Evolutionary conservation across 2,113 vertebrate species (phyloP).

Genomic region (Paradisaea rubra): DNA sequence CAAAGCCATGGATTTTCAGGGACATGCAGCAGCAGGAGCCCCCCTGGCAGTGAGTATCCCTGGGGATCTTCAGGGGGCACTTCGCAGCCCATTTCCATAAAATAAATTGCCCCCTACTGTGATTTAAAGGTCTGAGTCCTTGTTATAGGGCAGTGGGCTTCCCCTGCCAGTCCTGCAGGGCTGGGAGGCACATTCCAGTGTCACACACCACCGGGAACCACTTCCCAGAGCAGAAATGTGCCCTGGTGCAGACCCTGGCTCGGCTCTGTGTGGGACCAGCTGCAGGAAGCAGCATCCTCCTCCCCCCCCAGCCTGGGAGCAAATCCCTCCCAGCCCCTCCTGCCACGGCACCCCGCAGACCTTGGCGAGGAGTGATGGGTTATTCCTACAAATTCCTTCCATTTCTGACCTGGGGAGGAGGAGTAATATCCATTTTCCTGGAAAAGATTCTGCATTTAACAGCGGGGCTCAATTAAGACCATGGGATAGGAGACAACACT

Average conservation of each 20-base stretch:
- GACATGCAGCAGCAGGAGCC: neutral
- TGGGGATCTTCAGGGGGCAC: neutral
- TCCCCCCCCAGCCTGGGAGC: neutral
- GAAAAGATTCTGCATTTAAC: neutral
- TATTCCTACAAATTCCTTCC: neutral
- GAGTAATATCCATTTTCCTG: neutral
- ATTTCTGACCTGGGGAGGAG: neutral
- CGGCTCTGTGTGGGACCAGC: rapidly evolving
- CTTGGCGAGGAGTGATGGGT: rapidly evolving
- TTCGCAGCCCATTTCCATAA: neutral
- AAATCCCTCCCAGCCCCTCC: neutral
- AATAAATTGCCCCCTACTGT: neutral
- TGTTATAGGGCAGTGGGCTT: neutral
- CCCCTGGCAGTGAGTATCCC: neutral
- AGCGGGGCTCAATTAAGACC: neutral
- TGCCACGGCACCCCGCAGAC: rapidly evolving
- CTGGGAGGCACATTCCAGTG: neutral
- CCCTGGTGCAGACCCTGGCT: neutral
- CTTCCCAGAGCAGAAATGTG: neutral
- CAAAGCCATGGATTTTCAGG: neutral
- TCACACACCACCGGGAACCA: neutral
- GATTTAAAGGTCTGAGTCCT: neutral
- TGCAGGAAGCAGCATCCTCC: neutral
- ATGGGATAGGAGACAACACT: neutral
- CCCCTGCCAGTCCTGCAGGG: neutral